A percentile compares a stretch with the other conserved stretches of the same genome.
Evolutionary conservation across 92 coral and sea anemone genomes (phyloP).

Genomic region (Bergia puertoricense): DNA sequence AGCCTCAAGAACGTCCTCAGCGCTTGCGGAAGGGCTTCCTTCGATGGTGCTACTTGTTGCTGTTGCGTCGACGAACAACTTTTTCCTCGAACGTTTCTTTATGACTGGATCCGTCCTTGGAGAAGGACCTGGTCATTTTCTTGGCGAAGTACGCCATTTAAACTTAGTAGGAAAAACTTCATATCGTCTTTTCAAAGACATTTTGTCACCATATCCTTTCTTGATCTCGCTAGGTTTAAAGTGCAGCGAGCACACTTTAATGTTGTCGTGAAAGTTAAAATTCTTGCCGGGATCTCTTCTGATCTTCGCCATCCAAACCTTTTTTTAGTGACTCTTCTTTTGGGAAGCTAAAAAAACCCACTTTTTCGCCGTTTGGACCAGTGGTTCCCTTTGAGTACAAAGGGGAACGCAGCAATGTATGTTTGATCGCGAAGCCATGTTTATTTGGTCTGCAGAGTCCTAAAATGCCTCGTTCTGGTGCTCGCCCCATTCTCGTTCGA

Average conservation of each 20-base stretch:
- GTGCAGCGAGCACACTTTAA: conserved; percentile 39
- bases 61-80: neutral
- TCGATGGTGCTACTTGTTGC: conserved; percentile 3
- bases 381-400: conserved; percentile 16
- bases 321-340: neutral
- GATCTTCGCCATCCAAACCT: conserved; percentile 21
- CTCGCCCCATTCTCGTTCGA: conserved; percentile 32
- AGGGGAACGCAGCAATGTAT: conserved; percentile 12
- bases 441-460: neutral
- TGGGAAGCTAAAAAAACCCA: conserved; percentile 20
- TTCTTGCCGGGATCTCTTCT: conserved; percentile 25
- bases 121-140: conserved; percentile 18
- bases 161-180: conserved; percentile 34
- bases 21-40: neutral
- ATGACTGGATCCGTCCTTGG: neutral
- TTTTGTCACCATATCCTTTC: conserved; percentile 39
- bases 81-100: neutral
- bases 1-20: conserved; percentile 9
- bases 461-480: conserved; percentile 34
- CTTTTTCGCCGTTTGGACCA: conserved; percentile 5
- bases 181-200: conserved; percentile 24
- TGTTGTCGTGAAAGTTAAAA: conserved; percentile 5
- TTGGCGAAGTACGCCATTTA: conserved; percentile 43
- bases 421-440: neutral
- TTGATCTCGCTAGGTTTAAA: conserved; percentile 38